Percentiles rank a stretch among this genome's conserved stretches.
Evolutionary conservation across 2,797 vertebrate species (phyloP).

Genomic region (Anolis apletophallus): DNA sequence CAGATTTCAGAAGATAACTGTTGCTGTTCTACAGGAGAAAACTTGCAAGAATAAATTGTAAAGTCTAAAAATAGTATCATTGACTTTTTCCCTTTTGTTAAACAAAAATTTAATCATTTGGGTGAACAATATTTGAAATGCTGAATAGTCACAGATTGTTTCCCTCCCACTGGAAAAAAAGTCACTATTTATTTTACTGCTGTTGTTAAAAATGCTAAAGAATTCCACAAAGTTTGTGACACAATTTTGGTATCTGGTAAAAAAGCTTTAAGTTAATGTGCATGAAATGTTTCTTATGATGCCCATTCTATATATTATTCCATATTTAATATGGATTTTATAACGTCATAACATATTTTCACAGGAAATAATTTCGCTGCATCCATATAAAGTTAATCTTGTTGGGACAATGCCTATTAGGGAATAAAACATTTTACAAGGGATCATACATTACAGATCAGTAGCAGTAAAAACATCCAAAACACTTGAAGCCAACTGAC

Average conservation of each 20-base stretch:
- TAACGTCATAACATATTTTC: slow-evolving; percentile 13
- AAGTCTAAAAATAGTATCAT: not conserved
- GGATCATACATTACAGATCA: not conserved
- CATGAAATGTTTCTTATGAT: not conserved
- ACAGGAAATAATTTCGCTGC: slow-evolving; percentile 22
- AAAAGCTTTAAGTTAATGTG: slow-evolving; percentile 25
- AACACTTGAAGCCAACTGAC: not conserved
- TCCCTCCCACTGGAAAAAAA: not conserved
- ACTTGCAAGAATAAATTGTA: not conserved
- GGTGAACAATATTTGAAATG: not conserved
- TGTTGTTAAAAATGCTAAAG: slow-evolving; percentile 1
- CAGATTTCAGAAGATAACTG: not conserved
- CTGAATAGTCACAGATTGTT: not conserved
- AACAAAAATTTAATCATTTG: not conserved
- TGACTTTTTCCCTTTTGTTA: not conserved
- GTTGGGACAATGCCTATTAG: slow-evolving; percentile 1
- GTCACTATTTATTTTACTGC: not conserved
- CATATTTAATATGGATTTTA: slow-evolving; percentile 21
- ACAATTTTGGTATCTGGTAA: not conserved
- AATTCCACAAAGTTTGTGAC: not conserved
- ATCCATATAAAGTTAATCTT: slow-evolving; percentile 35
- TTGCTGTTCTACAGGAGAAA: not conserved
- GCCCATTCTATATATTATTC: not conserved
- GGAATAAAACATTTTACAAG: not conserved
- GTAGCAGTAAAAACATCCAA: not conserved